Conservation (phyloP, 2,888 invertebrate genomes). For the Phaonia tiefii region DNA sequence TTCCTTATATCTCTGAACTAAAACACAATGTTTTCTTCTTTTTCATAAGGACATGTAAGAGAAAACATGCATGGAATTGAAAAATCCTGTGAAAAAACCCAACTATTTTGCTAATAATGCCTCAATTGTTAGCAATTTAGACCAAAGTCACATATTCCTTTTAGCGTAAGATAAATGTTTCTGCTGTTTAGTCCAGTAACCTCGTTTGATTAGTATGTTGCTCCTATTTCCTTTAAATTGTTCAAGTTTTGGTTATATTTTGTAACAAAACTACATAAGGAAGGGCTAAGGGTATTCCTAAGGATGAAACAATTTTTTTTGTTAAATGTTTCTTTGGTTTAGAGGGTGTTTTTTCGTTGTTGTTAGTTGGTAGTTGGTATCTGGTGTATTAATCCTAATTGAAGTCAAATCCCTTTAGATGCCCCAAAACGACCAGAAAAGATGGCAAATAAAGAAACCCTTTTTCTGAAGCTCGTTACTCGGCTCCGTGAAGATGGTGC, state of each 20-base stretch:
- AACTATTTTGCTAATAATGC: conserved; percentile 76
- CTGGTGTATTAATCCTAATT: conserved; percentile 78
- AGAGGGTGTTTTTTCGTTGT: conserved; percentile 13
- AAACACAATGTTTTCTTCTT: conserved; percentile 10
- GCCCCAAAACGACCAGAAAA: conserved; percentile 46
- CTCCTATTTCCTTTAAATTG: neutral
- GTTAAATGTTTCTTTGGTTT: conserved; percentile 37
- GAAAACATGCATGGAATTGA: neutral
- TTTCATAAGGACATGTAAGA: neutral
- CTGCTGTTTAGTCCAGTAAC: conserved; percentile 9
- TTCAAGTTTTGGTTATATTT: neutral
- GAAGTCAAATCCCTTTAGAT: conserved; percentile 78
- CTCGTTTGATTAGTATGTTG: conserved; percentile 3
- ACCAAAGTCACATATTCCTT: conserved; percentile 59
- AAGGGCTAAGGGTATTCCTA: neutral
- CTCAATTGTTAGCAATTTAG: conserved; percentile 74
- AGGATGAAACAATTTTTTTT: conserved; percentile 52
- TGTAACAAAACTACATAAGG: neutral
- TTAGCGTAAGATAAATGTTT: conserved; percentile 55
- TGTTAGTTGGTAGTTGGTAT: too few species aligned
- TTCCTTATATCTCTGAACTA: neutral
- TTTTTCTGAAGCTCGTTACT: conserved; percentile 73
- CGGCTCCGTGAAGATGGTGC: conserved; percentile 62
- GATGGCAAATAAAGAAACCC: conserved; percentile 55
- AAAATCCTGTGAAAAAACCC: neutral